Conservation (phyloP, 1,140 invertebrate genomes). For the Samia ricini region DNA sequence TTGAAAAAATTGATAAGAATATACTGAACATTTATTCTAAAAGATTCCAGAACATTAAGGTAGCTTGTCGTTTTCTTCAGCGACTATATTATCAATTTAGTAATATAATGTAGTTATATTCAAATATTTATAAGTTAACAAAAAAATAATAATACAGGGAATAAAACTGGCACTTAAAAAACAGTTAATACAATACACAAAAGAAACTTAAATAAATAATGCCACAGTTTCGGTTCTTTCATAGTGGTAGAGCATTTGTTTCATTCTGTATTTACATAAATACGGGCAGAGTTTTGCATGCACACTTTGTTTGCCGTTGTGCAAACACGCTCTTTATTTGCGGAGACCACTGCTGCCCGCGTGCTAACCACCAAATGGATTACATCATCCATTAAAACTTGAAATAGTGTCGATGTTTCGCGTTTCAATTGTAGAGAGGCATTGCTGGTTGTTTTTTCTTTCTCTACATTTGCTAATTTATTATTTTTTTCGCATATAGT, state of each 20-base stretch:
- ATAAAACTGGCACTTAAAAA: constrained; percentile 19
- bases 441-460: not conserved
- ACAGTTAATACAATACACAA: constrained; percentile 34
- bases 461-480: not conserved
- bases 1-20: too few relatives aligned
- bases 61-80: too few relatives aligned
- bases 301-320: constrained; percentile 50
- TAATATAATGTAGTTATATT: too few relatives aligned
- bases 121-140: too few relatives aligned
- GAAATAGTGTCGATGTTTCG: constrained; percentile 7
- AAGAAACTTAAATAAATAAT: constrained; percentile 50
- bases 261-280: constrained; percentile 60
- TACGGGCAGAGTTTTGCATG: constrained; percentile 48
- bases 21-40: too few relatives aligned
- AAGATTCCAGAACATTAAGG: too few relatives aligned
- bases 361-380: constrained; percentile 41
- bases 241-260: constrained; percentile 43
- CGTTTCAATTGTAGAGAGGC: constrained; percentile 1
- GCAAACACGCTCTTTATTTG: constrained; percentile 51
- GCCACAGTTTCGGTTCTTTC: constrained; percentile 43
- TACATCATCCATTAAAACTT: constrained; percentile 41
- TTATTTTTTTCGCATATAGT: not conserved
- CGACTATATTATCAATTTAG: too few relatives aligned
- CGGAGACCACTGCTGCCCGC: constrained; percentile 24
- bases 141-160: too few relatives aligned